A percentile compares a stretch with the other conserved stretches of the same genome.
These are phyloP conservation scores for Rugalucina vietnamica DNA, from an alignment of 2,888 invertebrate genomes.

Conservation along the genomic window DNA sequence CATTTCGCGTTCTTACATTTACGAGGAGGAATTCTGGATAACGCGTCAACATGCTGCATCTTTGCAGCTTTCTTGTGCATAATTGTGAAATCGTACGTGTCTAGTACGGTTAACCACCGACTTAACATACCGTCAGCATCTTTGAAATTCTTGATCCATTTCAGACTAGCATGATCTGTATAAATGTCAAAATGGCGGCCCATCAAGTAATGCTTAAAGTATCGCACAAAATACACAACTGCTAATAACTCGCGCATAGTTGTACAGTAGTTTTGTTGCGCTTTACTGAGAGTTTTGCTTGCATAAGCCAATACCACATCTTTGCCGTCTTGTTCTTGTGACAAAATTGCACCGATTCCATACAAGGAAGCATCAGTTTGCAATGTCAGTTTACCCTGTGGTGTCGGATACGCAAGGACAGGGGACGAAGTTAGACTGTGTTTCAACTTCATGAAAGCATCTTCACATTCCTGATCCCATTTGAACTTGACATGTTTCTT, in stretches of 20 bases:
- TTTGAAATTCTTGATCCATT: slow-evolving; percentile 44
- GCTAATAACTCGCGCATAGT: slow-evolving; percentile 47
- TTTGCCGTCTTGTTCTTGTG: slow-evolving; percentile 31
- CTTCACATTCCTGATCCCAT: slow-evolving; percentile 13
- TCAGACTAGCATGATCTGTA: slow-evolving; percentile 38
- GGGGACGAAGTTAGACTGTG: background rate
- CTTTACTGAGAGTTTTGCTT: slow-evolving; percentile 21
- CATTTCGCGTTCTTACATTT: background rate
- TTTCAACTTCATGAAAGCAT: slow-evolving; percentile 4
- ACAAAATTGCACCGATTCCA: slow-evolving; percentile 41
- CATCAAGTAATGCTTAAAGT: slow-evolving; percentile 39
- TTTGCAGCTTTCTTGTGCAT: slow-evolving; percentile 22
- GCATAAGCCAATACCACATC: slow-evolving; percentile 40
- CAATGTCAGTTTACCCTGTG: slow-evolving; percentile 3
- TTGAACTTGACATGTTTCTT: slow-evolving; percentile 10
- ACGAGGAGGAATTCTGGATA: slow-evolving; percentile 1
- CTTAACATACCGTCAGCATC: slow-evolving; percentile 44
- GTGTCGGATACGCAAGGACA: slow-evolving; percentile 3
- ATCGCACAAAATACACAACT: slow-evolving; percentile 31
- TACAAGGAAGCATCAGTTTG: slow-evolving; percentile 39
- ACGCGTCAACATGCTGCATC: background rate
- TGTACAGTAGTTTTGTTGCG: slow-evolving; percentile 40
- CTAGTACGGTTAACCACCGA: slow-evolving; percentile 17
- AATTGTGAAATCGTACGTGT: slow-evolving; percentile 36
- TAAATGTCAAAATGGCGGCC: slow-evolving; percentile 24